phyloP scores from a whole-genome alignment of 2,888 invertebrate genomes.

The Apeira syringaria region DNA sequence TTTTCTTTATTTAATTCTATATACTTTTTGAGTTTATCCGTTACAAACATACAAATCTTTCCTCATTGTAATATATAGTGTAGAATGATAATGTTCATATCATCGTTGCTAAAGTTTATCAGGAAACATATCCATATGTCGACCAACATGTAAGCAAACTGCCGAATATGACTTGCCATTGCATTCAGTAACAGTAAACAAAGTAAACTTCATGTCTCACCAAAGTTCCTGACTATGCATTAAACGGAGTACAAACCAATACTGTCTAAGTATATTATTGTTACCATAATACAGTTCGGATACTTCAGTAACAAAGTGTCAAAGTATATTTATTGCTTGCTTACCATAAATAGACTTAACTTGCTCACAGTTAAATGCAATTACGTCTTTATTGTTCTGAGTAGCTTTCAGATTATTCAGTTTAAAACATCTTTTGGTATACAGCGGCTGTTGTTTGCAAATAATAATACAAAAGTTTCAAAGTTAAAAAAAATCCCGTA shows the following conservation, averaged over 20 bases:
- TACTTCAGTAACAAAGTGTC: constrained; percentile 24
- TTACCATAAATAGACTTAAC: constrained; percentile 21
- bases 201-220: constrained; percentile 2
- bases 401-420: constrained; percentile 43
- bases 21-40: too few species aligned
- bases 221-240: constrained; percentile 20
- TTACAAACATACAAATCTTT: too few species aligned
- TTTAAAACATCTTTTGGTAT: constrained; percentile 53
- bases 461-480: constrained; percentile 69
- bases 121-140: too few species aligned
- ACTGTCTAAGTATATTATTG: constrained; percentile 19
- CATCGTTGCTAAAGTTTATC: too few species aligned
- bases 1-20: too few species aligned
- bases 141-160: too few species aligned
- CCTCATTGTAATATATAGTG: too few species aligned
- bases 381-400: constrained; percentile 46
- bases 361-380: constrained; percentile 36
- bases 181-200: too few species aligned
- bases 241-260: constrained; percentile 18
- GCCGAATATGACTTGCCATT: too few species aligned
- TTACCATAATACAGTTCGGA: constrained; percentile 26
- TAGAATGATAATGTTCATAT: too few species aligned
- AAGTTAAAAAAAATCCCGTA: constrained; percentile 71
- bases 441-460: constrained; percentile 65
- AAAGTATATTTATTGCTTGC: constrained; percentile 24